phyloP scores from a whole-genome alignment of 2,113 vertebrate species.

The Calidris pugnax region DNA sequence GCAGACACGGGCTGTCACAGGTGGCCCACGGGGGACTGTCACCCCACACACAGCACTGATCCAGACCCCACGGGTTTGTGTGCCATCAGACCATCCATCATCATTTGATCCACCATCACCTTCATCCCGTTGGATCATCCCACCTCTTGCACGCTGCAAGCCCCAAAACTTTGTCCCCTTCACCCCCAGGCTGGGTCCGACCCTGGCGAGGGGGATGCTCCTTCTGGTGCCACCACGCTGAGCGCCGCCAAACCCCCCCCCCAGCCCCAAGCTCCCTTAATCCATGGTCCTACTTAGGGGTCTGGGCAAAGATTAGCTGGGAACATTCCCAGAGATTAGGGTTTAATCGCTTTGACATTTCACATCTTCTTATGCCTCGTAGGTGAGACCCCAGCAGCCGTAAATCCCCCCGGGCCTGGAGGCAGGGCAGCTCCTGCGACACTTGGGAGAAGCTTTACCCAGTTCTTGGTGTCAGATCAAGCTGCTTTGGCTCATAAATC shows the following conservation, averaged over 20 bases:
- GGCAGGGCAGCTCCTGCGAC: background rate
- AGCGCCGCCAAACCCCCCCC: background rate
- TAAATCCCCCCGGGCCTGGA: background rate
- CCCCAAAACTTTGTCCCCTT: background rate
- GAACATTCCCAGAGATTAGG: background rate
- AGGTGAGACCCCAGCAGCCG: background rate
- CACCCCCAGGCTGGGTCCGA: background rate
- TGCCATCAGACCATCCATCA: background rate
- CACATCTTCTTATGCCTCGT: background rate
- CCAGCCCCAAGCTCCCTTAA: background rate
- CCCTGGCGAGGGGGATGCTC: background rate
- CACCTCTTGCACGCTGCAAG: background rate
- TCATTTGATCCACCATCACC: background rate
- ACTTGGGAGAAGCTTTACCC: background rate
- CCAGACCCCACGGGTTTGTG: background rate
- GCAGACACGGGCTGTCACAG: background rate
- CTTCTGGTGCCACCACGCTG: background rate
- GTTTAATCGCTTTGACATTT: background rate
- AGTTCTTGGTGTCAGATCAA: constrained; percentile 8
- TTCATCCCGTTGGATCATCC: background rate
- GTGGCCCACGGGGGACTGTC: background rate
- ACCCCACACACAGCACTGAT: background rate
- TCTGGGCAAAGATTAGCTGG: constrained; percentile 20
- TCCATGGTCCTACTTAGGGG: background rate
- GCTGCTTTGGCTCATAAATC: background rate